phyloP scores from a whole-genome alignment of 2,888 invertebrate genomes.

The Cosmorhoe ocellata region DNA sequence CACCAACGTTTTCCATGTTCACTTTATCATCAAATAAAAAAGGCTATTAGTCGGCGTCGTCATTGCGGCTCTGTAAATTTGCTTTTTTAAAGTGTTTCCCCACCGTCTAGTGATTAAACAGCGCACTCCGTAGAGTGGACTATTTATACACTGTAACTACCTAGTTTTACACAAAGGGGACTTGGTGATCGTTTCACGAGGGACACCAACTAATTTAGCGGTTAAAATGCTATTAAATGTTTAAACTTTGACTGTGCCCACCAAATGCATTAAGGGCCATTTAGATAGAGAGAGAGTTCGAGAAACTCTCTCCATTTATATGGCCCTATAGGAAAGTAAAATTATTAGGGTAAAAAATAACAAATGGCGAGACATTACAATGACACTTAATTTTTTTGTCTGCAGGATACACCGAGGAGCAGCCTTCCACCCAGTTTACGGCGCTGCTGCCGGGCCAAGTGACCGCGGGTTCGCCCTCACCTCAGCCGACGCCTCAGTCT shows the following conservation, averaged over 20 bases:
- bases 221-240: too few species aligned
- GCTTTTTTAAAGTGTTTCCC: not conserved
- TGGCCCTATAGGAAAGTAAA: too few species aligned
- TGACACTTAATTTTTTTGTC: constrained; percentile 44
- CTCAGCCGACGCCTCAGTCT: constrained; percentile 70
- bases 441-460: constrained; percentile 88
- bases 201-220: too few species aligned
- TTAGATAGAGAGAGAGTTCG: too few species aligned
- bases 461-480: constrained; percentile 79
- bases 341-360: too few species aligned
- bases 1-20: too few species aligned
- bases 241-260: too few species aligned
- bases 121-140: not conserved
- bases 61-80: not conserved
- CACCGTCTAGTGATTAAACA: constrained; percentile 9
- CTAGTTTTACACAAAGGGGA: not conserved
- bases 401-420: constrained; percentile 89
- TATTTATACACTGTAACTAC: not conserved
- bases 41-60: not conserved
- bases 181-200: not conserved
- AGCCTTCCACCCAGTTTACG: constrained; percentile 89
- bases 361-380: not conserved
- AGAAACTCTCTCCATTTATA: too few species aligned
- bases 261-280: too few species aligned
- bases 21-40: too few species aligned